phyloP scores from a whole-genome alignment of 1,140 invertebrate species.

The Homarus americanus region DNA sequence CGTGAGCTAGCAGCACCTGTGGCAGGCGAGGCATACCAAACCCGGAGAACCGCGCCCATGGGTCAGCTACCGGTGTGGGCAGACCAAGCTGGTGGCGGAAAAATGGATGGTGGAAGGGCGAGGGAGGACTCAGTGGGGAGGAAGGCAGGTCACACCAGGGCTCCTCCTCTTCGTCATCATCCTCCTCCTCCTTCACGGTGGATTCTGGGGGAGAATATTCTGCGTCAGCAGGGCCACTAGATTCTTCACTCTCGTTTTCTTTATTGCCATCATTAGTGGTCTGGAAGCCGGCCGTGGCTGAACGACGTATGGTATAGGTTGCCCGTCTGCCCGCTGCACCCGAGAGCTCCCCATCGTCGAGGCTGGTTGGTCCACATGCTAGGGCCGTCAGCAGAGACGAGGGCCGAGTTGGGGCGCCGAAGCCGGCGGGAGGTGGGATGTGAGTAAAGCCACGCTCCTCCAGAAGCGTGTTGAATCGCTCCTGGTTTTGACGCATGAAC shows the following conservation, averaged over 20 bases:
- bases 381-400: conserved; percentile 60
- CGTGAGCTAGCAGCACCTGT: conserved; percentile 60
- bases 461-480: conserved; percentile 51
- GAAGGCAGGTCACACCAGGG: conserved; percentile 65
- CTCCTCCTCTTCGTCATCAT: conserved; percentile 46
- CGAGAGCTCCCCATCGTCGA: conserved; percentile 64
- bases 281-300: conserved; percentile 44
- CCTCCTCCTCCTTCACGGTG: conserved; percentile 11
- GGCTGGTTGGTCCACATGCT: conserved; percentile 55
- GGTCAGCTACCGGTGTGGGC: conserved; percentile 55
- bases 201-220: conserved; percentile 47
- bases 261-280: conserved; percentile 23
- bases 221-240: conserved; percentile 22
- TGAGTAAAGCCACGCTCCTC: conserved; percentile 67
- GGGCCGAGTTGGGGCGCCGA: conserved; percentile 68
- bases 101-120: conserved; percentile 72
- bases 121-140: conserved; percentile 69
- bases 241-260: conserved; percentile 48
- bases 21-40: conserved; percentile 70
- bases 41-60: conserved; percentile 71
- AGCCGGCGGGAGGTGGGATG: conserved; percentile 74
- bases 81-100: conserved; percentile 69
- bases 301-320: conserved; percentile 52
- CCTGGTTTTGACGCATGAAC: conserved; percentile 57
- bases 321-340: conserved; percentile 40